A percentile compares a stretch with the other conserved stretches of the same genome.
phyloP scores from a whole-genome alignment of 1,140 invertebrate species.

The Phymorhynchus buccinoides region DNA sequence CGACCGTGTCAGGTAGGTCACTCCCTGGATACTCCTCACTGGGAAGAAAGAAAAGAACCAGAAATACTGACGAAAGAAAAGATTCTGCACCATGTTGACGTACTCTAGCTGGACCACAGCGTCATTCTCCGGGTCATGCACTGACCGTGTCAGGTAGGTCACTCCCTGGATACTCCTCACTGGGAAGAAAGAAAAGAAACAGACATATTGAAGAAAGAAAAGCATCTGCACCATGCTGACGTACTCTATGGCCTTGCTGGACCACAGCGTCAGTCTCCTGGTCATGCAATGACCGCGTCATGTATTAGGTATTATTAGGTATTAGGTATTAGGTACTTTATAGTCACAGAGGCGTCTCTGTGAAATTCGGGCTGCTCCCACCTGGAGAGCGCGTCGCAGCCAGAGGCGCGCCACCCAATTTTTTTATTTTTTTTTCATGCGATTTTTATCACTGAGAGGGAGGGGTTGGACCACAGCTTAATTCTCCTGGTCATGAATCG shows the following conservation, averaged over 20 bases:
- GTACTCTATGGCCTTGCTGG: slow-evolving; percentile 57
- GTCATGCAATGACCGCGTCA: slow-evolving; percentile 61
- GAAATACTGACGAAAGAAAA: background rate
- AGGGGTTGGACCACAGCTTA: slow-evolving; percentile 62
- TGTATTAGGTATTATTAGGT: too few species aligned
- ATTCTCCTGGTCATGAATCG: slow-evolving; percentile 63
- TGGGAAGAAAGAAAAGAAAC: too few species aligned
- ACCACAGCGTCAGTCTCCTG: slow-evolving; percentile 67
- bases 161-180: background rate
- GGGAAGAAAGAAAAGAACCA: too few species aligned
- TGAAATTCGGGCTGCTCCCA: too few species aligned
- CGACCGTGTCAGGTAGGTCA: slow-evolving; percentile 67
- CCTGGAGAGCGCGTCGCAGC: too few species aligned
- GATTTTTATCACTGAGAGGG: too few species aligned
- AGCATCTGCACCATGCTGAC: slow-evolving; percentile 55
- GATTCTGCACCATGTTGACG: slow-evolving; percentile 56
- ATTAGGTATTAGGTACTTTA: too few species aligned
- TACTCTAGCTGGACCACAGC: slow-evolving; percentile 61
- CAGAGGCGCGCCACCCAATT: too few species aligned
- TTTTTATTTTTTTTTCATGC: too few species aligned
- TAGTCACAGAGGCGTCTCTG: too few species aligned
- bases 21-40: slow-evolving; percentile 65
- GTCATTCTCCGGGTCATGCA: slow-evolving; percentile 65
- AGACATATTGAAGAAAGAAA: too few species aligned
- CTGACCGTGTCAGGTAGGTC: slow-evolving; percentile 43